Evolutionary conservation across 1,140 invertebrate species (phyloP).

Genomic region (Planococcus citri): DNA sequence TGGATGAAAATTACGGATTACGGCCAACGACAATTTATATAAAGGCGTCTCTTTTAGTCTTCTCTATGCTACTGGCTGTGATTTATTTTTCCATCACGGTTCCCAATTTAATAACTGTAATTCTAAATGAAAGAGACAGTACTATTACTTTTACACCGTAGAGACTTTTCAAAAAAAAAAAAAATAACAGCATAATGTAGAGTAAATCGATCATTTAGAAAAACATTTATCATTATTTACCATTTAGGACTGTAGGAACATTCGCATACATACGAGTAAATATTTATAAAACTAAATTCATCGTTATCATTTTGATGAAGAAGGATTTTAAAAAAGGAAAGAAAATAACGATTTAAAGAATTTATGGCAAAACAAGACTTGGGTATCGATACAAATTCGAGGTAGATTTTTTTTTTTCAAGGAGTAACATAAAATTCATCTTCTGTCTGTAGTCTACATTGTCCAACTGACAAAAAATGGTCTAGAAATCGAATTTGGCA

Average conservation of each 20-base stretch:
- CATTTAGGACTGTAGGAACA: neutral
- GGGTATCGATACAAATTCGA: no score
- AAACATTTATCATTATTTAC: conserved; percentile 2
- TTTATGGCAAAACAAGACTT: no score
- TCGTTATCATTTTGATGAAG: no score
- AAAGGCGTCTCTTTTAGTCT: conserved; percentile 1
- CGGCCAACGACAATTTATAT: neutral
- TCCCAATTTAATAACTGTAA: conserved; percentile 4
- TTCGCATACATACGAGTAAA: neutral
- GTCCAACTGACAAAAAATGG: no score
- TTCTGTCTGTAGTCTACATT: no score
- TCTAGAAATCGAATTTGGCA: no score
- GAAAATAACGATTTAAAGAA: no score
- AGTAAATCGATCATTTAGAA: conserved; percentile 2
- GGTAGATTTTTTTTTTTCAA: no score
- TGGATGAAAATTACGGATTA: conserved; percentile 1
- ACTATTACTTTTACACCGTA: conserved; percentile 3
- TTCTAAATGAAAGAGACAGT: conserved; percentile 7
- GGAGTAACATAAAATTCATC: no score
- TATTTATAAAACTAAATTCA: no score
- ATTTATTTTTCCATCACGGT: conserved; percentile 3
- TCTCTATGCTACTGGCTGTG: conserved; percentile 5
- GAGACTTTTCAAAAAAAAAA: conserved; percentile 4
- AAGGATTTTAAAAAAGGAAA: no score
- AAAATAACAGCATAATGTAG: conserved; percentile 2